Base-by-base conservation (phyloP, 1,140 invertebrate genomes). In the Pogonomyrmex californicus region DNA sequence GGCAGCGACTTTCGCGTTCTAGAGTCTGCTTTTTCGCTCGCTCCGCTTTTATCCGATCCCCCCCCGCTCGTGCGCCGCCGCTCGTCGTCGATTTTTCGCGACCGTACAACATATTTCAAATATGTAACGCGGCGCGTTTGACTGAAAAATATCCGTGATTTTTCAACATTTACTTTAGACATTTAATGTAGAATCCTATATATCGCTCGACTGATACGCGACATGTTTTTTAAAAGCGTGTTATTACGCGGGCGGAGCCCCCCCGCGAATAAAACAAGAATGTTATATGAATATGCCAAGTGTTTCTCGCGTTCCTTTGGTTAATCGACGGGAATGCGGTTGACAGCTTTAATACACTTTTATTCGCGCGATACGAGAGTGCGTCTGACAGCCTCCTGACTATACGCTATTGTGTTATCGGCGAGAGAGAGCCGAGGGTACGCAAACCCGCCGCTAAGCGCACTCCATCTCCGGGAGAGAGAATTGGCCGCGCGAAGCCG, bases 331-430 rank as follows among this genome's bases (percentile, higher is more conserved):
- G 51, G 76, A 76, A 81, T 89, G 83, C 83, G 83, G 76, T 68
- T 86, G 87, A 81, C 83, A 86, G 68, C 68, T 71, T 89, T 88
- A 86, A 88, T 81, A 88, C 60, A 70, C 75, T 86, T 89, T 77
- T 88, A 68, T 88, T 89, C 73, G 85, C 75, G 44, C 49, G 79
- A 87, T 77, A 77, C 75, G 82, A 62, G 86, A 47, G 87, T 88
- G 88, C 38, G 60, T 56, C 76, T 86, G 88, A 88, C 87, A 89
- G 68, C 68, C 66, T 79, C 33, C 78, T 36, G 81, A 75, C 75
- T 75, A 54, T 81, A 63, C 82, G 58, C 85, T 86, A 89, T 89
- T 86, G 88, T 81, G 73, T 86, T 85, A 86, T 79, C 68, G 82
- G 54, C 17, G 60, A 75, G 68, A 75, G 68, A 66, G 78, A 71